Base-by-base conservation (phyloP, 1,140 invertebrate species). In the Melitaea cinxia region DNA sequence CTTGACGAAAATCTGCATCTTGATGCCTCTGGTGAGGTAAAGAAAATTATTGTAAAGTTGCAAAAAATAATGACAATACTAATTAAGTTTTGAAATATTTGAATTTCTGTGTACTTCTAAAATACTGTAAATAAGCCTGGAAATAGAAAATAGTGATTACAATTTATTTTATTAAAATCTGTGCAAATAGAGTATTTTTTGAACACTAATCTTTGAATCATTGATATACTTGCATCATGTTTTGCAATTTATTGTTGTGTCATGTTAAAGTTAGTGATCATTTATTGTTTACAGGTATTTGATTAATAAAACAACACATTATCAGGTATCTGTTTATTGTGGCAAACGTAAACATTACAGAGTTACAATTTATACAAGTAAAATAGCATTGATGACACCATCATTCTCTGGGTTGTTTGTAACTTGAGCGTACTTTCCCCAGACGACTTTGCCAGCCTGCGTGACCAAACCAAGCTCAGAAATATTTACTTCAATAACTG, bases 321-420 rank as follows among this genome's bases (percentile, higher is more conserved):
- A 3, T 54, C 33, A 33, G 7, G 28, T 33, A 33, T 54, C 15
- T 12, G 37, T 81, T 82, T 80, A 80, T 83, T 77, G 9, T 67
- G 42, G 39, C 12, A 62, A 14, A 17, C 73, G 7, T 33, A 4
- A 26, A 26, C 24, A 59, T 24, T 69, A 75, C 59, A 72, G 72
- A 56, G 7, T 77, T 59, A 65, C 61, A 78, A 77, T 71, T 95
- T 95, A 99, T 72, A 99, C 96, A 80, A 99, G 93, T 49, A 99
- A 92, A 64, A 99, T 97, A 86, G 98, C 98, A 95, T 99, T 99
- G 49, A 99, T 99, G 86, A 98, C 99, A 24, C 99, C 99, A 94
- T 99, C 99, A 92, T 99, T 99, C 91, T 99, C 99, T 5, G 99
- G 99, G 92, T 99, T 98, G 88, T 99, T 99, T 0, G 98, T 99